These are phyloP conservation scores for Papilio machaon DNA, from an alignment of 1,140 invertebrate species.

Conservation along the genomic window DNA sequence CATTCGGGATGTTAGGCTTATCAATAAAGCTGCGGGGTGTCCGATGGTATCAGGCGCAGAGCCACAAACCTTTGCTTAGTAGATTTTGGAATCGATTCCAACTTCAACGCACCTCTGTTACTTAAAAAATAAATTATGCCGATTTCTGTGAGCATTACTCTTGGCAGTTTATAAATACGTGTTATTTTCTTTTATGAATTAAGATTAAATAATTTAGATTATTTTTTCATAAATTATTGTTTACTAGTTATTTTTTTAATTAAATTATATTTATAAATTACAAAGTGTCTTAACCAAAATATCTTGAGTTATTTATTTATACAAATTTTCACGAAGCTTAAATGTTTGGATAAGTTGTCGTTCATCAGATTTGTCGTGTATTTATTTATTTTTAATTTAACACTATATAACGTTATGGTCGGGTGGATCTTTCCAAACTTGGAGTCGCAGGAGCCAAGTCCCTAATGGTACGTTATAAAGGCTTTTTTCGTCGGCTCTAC, in stretches of 20 bases:
- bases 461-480: not conserved
- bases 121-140: constrained; percentile 59
- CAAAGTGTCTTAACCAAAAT: no score
- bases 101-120: constrained; percentile 61
- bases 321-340: no score
- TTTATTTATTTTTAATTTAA: not conserved
- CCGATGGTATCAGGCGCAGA: constrained; percentile 66
- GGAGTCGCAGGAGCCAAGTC: constrained; percentile 4
- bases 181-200: not conserved
- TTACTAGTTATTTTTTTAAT: not conserved
- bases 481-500: constrained; percentile 13
- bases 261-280: not conserved
- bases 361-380: not conserved
- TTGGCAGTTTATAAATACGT: not conserved
- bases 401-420: not conserved
- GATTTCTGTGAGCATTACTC: constrained; percentile 46
- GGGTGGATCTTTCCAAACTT: not conserved
- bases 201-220: not conserved
- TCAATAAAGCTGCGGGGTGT: constrained; percentile 79
- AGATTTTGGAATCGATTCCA: constrained; percentile 63
- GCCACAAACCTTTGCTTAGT: constrained; percentile 66
- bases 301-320: no score
- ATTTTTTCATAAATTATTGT: not conserved
- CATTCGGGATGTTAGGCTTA: constrained; percentile 80
- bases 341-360: not conserved